phyloP scores from a whole-genome alignment of 2,113 vertebrate species.

The Toxotes chatareus region DNA sequence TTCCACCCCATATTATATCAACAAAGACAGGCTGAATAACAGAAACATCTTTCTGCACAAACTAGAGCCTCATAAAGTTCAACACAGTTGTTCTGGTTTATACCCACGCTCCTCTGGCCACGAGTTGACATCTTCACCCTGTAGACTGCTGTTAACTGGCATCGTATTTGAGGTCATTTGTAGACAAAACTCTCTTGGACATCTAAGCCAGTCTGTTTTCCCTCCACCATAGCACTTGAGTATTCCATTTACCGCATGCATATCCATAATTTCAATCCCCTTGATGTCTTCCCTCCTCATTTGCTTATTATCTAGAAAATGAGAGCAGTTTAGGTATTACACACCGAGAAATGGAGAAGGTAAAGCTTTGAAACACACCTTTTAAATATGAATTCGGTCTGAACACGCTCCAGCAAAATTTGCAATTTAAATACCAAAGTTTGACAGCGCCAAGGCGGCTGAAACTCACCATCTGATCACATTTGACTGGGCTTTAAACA shows the following conservation, averaged over 20 bases:
- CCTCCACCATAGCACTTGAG: background rate
- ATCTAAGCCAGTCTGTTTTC: background rate
- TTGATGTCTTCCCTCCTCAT: constrained; percentile 2
- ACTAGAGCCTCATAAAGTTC: background rate
- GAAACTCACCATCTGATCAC: constrained; percentile 32
- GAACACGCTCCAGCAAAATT: constrained; percentile 16
- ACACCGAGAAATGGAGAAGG: background rate
- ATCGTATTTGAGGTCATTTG: background rate
- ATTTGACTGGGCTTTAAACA: constrained; percentile 23
- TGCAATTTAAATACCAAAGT: constrained; percentile 53
- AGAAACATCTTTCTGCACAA: background rate
- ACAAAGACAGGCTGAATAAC: background rate
- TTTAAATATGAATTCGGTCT: constrained; percentile 31
- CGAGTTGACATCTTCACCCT: background rate
- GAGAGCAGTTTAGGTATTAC: constrained; percentile 3
- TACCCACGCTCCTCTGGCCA: background rate
- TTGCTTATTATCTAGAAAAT: constrained; percentile 32
- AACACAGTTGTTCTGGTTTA: background rate
- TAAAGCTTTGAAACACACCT: constrained; percentile 28
- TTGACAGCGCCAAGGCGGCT: constrained; percentile 14
- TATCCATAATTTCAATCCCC: constrained; percentile 6
- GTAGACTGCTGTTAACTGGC: background rate
- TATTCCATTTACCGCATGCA: constrained; percentile 6
- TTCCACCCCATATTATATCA: background rate
- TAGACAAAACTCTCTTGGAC: background rate